Percentiles rank a stretch among this genome's conserved stretches.
Evolutionary conservation across 2,888 invertebrate species (phyloP).

Genomic region (Peribatodes rhomboidaria): DNA sequence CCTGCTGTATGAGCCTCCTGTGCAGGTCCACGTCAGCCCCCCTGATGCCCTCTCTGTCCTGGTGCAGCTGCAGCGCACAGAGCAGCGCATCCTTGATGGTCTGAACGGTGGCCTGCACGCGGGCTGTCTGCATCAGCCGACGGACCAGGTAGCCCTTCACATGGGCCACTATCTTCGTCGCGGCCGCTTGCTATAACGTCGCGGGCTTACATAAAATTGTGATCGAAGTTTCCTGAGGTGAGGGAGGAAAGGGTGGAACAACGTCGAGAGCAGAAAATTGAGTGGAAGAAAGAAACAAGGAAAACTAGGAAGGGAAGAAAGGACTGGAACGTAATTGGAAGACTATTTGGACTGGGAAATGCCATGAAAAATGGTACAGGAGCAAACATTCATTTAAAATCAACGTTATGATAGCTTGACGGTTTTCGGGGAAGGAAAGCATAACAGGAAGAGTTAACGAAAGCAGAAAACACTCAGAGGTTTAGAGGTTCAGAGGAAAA

Average conservation of each 20-base stretch:
- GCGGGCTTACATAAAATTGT: conserved; percentile 6
- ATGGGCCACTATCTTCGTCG: conserved; percentile 89
- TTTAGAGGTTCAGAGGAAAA: too few species aligned
- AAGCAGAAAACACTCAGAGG: too few species aligned
- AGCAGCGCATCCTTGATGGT: conserved; percentile 92
- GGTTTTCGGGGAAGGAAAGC: too few species aligned
- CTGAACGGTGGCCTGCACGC: conserved; percentile 92
- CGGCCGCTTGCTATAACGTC: conserved; percentile 82
- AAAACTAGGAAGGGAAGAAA: not conserved
- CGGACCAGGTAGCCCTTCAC: conserved; percentile 93
- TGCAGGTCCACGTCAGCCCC: conserved; percentile 90
- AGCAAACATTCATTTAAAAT: not conserved
- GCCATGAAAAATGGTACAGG: too few species aligned
- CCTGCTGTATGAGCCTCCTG: conserved; percentile 91
- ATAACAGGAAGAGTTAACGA: not conserved
- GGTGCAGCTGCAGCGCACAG: conserved; percentile 91
- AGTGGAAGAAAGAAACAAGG: not conserved
- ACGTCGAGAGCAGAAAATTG: not conserved
- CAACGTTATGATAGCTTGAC: not conserved
- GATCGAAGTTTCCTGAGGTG: not conserved
- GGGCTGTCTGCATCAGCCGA: conserved; percentile 92
- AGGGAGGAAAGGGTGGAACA: not conserved
- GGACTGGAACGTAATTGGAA: not conserved
- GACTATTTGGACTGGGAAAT: not conserved
- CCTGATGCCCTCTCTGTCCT: conserved; percentile 86